Evolutionary conservation across 30 jellyfish, hydroid and myxozoan species (phyloP).

Genomic region (Chrysaora quinquecirrha): DNA sequence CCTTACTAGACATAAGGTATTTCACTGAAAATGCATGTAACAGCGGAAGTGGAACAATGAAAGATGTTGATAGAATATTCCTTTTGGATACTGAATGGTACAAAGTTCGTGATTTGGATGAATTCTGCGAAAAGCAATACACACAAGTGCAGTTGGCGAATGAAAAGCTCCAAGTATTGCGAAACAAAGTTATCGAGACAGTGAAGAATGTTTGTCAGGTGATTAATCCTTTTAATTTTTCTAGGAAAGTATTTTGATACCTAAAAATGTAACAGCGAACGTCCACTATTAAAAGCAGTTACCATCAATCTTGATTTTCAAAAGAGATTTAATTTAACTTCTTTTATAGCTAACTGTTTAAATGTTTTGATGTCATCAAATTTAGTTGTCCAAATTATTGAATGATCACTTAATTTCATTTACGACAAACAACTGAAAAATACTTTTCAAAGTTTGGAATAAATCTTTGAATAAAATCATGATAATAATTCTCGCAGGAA

Average conservation of each 20-base stretch:
- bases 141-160: conserved; percentile 30
- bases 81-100: conserved; percentile 42
- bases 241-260: no score
- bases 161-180: conserved; percentile 24
- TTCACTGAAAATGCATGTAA: conserved; percentile 53
- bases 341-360: neutral
- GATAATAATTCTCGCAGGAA: no score
- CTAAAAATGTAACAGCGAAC: no score
- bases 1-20: conserved; percentile 50
- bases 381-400: no score
- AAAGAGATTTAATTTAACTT: neutral
- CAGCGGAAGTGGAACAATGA: conserved; percentile 34
- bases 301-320: no score
- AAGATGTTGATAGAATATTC: conserved; percentile 3
- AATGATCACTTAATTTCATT: neutral
- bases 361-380: neutral
- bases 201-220: conserved; percentile 66
- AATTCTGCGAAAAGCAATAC: conserved; percentile 58
- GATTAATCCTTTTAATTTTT: no score
- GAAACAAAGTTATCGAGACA: conserved; percentile 37
- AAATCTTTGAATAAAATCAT: neutral
- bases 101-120: conserved; percentile 32
- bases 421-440: no score
- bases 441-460: neutral
- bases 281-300: no score